Conservation (phyloP, 1,140 invertebrate species). For the Mactra quadrangularis region DNA sequence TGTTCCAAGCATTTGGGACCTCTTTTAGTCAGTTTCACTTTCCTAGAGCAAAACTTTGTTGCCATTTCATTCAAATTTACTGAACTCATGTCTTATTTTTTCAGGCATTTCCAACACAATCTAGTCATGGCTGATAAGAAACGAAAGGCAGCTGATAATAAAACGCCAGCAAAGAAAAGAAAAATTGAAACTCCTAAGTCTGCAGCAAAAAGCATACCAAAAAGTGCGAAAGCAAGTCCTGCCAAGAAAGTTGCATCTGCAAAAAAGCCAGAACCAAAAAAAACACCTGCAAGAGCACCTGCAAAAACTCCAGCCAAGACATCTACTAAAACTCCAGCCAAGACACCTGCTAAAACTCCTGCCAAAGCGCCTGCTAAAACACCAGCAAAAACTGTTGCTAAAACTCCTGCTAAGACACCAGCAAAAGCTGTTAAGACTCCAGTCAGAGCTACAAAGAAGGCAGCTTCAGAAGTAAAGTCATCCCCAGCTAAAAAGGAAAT, state of each 20-base stretch:
- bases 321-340: constrained; percentile 11
- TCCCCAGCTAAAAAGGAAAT: not conserved
- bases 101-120: too few relatives aligned
- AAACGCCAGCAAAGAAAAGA: constrained; percentile 51
- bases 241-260: constrained; percentile 31
- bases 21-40: too few relatives aligned
- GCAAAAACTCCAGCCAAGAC: constrained; percentile 19
- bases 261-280: constrained; percentile 37
- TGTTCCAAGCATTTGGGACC: too few relatives aligned
- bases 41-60: too few relatives aligned
- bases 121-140: constrained; percentile 38
- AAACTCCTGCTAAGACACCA: not conserved
- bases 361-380: not conserved
- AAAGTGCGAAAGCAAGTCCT: constrained; percentile 21
- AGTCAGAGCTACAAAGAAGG: not conserved
- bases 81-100: too few relatives aligned
- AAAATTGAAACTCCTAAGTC: constrained; percentile 40
- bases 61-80: too few relatives aligned
- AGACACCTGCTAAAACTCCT: not conserved
- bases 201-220: constrained; percentile 24
- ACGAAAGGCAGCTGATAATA: constrained; percentile 31
- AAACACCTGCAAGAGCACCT: constrained; percentile 13
- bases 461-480: constrained; percentile 28
- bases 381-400: constrained; percentile 5
- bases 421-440: not conserved